Base-by-base conservation (phyloP, 2,113 vertebrate genomes). In the Poeciliopsis retropinna region DNA sequence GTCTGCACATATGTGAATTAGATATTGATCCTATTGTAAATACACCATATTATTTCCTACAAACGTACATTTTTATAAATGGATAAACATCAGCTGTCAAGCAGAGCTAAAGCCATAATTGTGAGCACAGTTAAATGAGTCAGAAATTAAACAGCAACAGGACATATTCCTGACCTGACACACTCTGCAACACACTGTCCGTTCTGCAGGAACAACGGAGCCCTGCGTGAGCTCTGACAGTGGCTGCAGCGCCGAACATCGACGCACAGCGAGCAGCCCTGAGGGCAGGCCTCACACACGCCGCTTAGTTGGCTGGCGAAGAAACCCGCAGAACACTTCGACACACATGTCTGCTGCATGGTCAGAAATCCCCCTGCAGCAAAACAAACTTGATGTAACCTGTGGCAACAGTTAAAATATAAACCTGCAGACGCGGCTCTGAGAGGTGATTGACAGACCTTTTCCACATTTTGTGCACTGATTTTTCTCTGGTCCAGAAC, bases 101-200 rank as follows among this genome's bases (percentile, higher is more conserved):
- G 8, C 27, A 61, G 32, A 65, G 13, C 17, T 29, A 37, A 12
- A 68, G 41, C 34, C 47, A 31, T 28, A 13, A 28, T 60, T 19
- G 9, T 34, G n/a, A 72, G 65, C 6, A 51, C 5, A 76, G 19
- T 17, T 25, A 27, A 28, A 15, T 44, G 11, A 60, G 31, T 31
- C 8, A 61, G 47, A 75, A 74, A 47, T 19, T 6, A 34, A 57
- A 30, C 12, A 39, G 44, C 2, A 39, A 72, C 5, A 60, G 34
- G 57, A 66, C 5, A 12, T 15, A 74, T 60, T 34, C 17, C 83
- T 84, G 64, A 91, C 91, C 89, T 88, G 70, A 82, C 78, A 79
- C 97, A 98, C 37, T 93, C 83, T 30, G 87, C 90, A 39, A 95
- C 93, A 85, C 97, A 98, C 76, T 91, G 93, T 72, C 96, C 96